Conservation (phyloP, 2,888 invertebrate genomes). For the Autographa gamma region DNA sequence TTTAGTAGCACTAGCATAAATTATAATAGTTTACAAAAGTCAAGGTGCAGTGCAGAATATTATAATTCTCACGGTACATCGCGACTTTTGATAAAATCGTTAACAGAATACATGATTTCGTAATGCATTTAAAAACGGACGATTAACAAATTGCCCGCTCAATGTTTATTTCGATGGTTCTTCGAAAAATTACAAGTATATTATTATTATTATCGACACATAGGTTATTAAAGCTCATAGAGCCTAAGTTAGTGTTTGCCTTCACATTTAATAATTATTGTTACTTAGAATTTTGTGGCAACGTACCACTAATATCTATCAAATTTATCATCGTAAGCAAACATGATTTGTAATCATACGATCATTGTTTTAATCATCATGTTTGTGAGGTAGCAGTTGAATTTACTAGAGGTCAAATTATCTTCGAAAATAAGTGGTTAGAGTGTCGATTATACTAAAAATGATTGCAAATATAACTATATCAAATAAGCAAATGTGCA, state of each 20-base stretch:
- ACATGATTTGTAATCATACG: neutral
- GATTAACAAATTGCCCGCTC: conserved; percentile 52
- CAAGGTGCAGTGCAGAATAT: conserved; percentile 56
- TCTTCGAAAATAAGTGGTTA: no score
- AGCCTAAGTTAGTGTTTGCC: neutral
- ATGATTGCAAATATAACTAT: no score
- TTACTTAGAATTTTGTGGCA: conserved; percentile 18
- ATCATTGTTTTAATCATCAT: neutral
- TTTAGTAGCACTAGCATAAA: conserved; percentile 34
- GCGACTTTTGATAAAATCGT: conserved; percentile 37
- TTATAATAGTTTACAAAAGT: conserved; percentile 51
- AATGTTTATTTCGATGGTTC: conserved; percentile 30
- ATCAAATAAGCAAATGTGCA: no score
- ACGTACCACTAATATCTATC: conserved; percentile 15
- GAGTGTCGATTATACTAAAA: no score
- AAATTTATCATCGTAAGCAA: conserved; percentile 13
- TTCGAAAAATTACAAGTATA: neutral
- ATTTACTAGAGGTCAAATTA: no score
- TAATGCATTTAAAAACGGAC: conserved; percentile 52
- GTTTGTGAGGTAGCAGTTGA: neutral
- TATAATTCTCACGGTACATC: conserved; percentile 51
- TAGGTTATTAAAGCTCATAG: neutral
- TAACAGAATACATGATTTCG: conserved; percentile 52
- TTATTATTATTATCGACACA: neutral
- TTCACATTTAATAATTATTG: conserved; percentile 39